Evolutionary conservation across 1,140 invertebrate genomes (phyloP).

Genomic region (Calycopis cecrops): DNA sequence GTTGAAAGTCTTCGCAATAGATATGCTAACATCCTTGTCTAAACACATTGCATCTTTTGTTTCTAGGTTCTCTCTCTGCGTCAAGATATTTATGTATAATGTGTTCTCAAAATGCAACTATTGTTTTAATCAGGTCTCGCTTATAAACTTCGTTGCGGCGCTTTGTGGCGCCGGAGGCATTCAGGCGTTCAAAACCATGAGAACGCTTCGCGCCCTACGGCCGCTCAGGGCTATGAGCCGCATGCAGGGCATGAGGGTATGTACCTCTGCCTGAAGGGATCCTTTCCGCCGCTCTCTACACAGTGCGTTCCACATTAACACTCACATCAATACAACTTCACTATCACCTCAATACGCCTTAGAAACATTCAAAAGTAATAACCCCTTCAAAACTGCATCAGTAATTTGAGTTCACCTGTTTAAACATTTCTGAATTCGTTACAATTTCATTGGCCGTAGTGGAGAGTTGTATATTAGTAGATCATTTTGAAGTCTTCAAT

Average conservation of each 20-base stretch:
- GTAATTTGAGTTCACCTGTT: slow-evolving; percentile 35
- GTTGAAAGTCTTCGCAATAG: slow-evolving; percentile 30
- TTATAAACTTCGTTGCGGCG: slow-evolving; percentile 97
- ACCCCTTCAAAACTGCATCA: slow-evolving; percentile 39
- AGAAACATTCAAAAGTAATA: slow-evolving; percentile 18
- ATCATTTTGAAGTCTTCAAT: slow-evolving; percentile 59
- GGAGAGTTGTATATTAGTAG: slow-evolving; percentile 44
- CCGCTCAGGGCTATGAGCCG: slow-evolving; percentile 96
- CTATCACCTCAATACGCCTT: slow-evolving; percentile 28
- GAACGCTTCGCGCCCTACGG: slow-evolving; percentile 95
- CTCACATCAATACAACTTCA: slow-evolving; percentile 38
- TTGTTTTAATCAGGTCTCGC: slow-evolving; percentile 87
- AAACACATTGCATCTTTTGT: slow-evolving; percentile 15
- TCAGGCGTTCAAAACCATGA: slow-evolving; percentile 98
- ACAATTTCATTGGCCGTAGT: slow-evolving; percentile 48
- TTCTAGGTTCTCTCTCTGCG: slow-evolving; percentile 13
- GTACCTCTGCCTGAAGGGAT: slow-evolving; percentile 70
- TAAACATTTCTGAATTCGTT: slow-evolving; percentile 29
- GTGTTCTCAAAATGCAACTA: slow-evolving; percentile 35
- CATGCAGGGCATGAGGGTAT: slow-evolving; percentile 98
- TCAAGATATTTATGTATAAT: slow-evolving; percentile 8
- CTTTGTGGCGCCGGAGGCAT: slow-evolving; percentile 94
- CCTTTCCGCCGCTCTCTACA: slow-evolving; percentile 39
- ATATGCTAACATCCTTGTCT: slow-evolving; percentile 1
- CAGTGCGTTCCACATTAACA: slow-evolving; percentile 26